Evolutionary conservation across 2,113 vertebrate species (phyloP).

Genomic region (Delphinus delphis): DNA sequence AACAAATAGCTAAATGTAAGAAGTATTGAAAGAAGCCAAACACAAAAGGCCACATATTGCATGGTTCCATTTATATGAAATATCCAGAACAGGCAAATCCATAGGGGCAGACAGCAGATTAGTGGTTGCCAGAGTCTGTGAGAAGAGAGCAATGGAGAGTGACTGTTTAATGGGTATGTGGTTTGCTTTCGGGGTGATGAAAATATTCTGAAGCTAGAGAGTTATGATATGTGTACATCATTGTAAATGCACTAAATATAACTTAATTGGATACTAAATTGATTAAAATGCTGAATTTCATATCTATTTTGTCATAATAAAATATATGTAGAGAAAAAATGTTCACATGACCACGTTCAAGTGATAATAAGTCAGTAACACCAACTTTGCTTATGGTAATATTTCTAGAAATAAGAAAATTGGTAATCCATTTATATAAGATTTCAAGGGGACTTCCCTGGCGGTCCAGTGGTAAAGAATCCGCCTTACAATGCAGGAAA

Average conservation of each 20-base stretch:
- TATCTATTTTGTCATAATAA: background rate
- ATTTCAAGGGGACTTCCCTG: background rate
- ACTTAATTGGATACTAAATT: background rate
- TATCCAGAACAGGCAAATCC: background rate
- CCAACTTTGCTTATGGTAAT: background rate
- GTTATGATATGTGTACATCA: background rate
- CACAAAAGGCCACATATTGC: background rate
- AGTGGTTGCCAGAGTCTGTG: background rate
- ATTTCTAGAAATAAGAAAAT: conserved; percentile 30
- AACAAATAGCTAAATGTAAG: background rate
- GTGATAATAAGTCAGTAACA: background rate
- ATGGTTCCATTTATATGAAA: background rate
- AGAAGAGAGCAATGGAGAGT: background rate
- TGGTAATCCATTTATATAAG: background rate
- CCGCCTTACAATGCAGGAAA: too few relatives aligned
- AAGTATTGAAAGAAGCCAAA: background rate
- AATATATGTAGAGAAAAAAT: background rate
- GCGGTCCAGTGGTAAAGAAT: too few relatives aligned
- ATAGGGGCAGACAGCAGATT: background rate
- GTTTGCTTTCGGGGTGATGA: background rate
- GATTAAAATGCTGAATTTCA: background rate
- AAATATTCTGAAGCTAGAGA: background rate
- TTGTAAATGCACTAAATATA: background rate
- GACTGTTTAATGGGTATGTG: background rate
- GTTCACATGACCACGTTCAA: background rate